These are phyloP conservation scores for Lates japonicus DNA, from an alignment of 2,797 vertebrate genomes.

Conservation along the genomic window DNA sequence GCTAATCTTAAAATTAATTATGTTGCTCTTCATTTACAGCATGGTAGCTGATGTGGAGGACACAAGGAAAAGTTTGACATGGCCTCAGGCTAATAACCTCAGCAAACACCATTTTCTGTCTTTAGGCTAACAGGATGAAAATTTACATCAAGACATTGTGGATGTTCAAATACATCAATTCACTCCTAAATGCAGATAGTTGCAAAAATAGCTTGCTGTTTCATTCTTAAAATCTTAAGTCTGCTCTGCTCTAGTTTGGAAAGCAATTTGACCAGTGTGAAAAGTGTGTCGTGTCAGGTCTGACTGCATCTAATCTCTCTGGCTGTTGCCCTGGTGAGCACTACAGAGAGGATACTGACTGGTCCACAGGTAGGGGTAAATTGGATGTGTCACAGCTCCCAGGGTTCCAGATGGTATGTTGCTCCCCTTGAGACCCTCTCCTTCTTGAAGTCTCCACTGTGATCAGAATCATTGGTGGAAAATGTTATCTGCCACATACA, in stretches of 20 bases:
- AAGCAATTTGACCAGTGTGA: conserved; percentile 17
- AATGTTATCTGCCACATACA: conserved; percentile 77
- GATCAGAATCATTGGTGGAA: conserved; percentile 64
- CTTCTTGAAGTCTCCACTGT: conserved; percentile 63
- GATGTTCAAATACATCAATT: background rate
- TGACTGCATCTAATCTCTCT: conserved; percentile 44
- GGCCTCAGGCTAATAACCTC: background rate
- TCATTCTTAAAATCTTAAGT: background rate
- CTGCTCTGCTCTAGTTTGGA: conserved; percentile 8
- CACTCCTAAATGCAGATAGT: background rate
- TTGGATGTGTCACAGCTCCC: conserved; percentile 79
- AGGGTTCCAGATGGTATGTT: conserved; percentile 79
- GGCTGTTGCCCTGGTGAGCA: conserved; percentile 46
- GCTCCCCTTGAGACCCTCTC: conserved; percentile 70
- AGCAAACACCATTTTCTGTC: background rate
- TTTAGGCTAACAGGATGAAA: background rate
- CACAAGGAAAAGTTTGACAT: conserved; percentile 9
- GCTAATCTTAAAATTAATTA: conserved; percentile 49
- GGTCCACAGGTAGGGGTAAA: conserved; percentile 80
- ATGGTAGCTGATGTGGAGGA: conserved; percentile 26
- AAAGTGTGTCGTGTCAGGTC: conserved; percentile 49
- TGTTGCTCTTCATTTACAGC: conserved; percentile 28
- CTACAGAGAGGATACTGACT: conserved; percentile 54
- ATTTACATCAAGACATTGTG: background rate
- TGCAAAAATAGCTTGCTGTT: background rate